phyloP scores from a whole-genome alignment of 2,888 invertebrate species.

The Operophtera brumata region DNA sequence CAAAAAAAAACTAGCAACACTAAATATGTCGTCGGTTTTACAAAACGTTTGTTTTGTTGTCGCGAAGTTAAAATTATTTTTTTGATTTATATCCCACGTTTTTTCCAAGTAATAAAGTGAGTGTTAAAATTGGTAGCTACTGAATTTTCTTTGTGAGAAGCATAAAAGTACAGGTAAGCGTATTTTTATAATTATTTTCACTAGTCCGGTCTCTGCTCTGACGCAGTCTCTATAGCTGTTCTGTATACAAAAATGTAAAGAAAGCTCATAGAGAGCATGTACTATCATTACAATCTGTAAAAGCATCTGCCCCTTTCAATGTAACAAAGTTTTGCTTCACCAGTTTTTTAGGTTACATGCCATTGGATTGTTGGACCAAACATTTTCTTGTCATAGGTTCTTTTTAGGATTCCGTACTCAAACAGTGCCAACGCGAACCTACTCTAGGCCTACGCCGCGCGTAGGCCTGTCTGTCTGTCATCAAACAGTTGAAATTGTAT shows the following conservation, averaged over 20 bases:
- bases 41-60: slow-evolving; percentile 3
- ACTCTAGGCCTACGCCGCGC: too few species aligned
- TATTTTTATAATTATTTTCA: background rate
- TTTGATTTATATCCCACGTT: background rate
- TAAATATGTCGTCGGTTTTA: background rate
- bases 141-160: background rate
- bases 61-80: slow-evolving; percentile 9
- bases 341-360: slow-evolving; percentile 26
- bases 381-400: background rate
- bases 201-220: background rate
- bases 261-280: background rate
- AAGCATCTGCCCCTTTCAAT: background rate
- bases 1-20: too few species aligned
- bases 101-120: background rate
- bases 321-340: slow-evolving; percentile 16
- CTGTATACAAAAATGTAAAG: background rate
- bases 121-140: background rate
- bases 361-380: slow-evolving; percentile 17
- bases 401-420: too few species aligned
- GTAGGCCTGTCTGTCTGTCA: too few species aligned
- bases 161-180: slow-evolving; percentile 1
- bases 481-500: too few species aligned
- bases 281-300: background rate
- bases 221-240: background rate
- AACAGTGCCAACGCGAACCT: too few species aligned